phyloP scores from a whole-genome alignment of 2,888 invertebrate genomes.

The Trissolcus brochymenae region DNA sequence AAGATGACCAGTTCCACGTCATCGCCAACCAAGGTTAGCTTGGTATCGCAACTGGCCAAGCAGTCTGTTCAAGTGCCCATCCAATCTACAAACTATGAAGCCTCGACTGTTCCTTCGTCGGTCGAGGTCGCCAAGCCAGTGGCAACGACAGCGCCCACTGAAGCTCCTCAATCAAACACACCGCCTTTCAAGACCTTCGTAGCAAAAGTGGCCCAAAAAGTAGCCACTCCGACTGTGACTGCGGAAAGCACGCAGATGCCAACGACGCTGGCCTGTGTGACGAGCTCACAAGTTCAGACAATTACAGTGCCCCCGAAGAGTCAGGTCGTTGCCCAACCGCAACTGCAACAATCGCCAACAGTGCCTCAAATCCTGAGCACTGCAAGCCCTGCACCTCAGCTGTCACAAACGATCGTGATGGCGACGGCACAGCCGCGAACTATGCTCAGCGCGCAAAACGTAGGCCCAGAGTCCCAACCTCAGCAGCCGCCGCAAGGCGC shows the following conservation, averaged over 20 bases:
- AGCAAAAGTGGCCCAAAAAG: conserved; percentile 6
- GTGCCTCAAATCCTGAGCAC: no score
- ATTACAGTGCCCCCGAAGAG: conserved; percentile 21
- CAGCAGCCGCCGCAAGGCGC: conserved; percentile 72
- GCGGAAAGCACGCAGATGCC: conserved; percentile 4
- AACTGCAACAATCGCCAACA: conserved; percentile 35
- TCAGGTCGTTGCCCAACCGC: conserved; percentile 49
- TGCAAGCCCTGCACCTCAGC: neutral
- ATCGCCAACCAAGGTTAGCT: conserved; percentile 28
- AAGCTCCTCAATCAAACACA: neutral
- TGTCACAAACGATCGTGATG: neutral
- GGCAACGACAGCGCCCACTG: neutral
- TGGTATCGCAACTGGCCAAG: conserved; percentile 53
- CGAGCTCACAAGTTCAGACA: conserved; percentile 20
- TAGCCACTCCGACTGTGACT: neutral
- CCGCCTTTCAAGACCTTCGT: conserved; percentile 9
- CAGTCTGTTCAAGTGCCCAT: conserved; percentile 14
- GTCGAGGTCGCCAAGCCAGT: neutral
- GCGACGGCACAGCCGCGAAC: no score
- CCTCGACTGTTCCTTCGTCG: neutral
- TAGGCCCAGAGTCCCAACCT: conserved; percentile 70
- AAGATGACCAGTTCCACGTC: conserved; percentile 59
- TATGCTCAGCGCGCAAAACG: conserved; percentile 58
- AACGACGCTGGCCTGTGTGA: neutral
- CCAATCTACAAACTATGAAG: conserved; percentile 6